Conservation (phyloP, 1,140 invertebrate species). For the Halyomorpha halys region DNA sequence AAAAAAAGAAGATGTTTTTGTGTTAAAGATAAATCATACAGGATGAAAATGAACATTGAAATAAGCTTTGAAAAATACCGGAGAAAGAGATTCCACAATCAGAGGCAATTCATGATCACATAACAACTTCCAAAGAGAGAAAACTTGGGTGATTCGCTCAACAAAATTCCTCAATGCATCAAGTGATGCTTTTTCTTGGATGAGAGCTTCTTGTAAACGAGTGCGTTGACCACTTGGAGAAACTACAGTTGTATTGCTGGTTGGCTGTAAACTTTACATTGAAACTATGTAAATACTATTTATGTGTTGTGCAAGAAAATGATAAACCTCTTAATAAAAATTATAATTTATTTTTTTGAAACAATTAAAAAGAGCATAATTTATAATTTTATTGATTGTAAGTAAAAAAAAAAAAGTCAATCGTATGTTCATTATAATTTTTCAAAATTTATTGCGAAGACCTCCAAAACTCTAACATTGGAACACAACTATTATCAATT, state of each 20-base stretch:
- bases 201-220: conserved; percentile 39
- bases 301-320: not conserved
- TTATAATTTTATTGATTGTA: too few relatives aligned
- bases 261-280: not conserved
- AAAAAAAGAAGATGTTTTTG: conserved; percentile 25
- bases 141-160: conserved; percentile 72
- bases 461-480: too few relatives aligned
- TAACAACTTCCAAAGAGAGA: conserved; percentile 87
- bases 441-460: too few relatives aligned
- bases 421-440: too few relatives aligned
- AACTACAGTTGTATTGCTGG: conserved; percentile 19
- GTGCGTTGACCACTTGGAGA: conserved; percentile 16
- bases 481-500: too few relatives aligned
- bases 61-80: conserved; percentile 35
- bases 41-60: not conserved
- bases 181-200: conserved; percentile 62
- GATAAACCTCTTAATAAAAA: too few relatives aligned
- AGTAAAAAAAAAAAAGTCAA: too few relatives aligned
- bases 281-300: not conserved
- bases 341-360: too few relatives aligned
- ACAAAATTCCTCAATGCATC: conserved; percentile 67
- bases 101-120: conserved; percentile 86
- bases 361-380: too few relatives aligned
- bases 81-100: conserved; percentile 49
- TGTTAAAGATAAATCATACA: conserved; percentile 19